Evolutionary conservation across 2,888 invertebrate genomes (phyloP).

Genomic region (Sphaerolaimus hirsutus): DNA sequence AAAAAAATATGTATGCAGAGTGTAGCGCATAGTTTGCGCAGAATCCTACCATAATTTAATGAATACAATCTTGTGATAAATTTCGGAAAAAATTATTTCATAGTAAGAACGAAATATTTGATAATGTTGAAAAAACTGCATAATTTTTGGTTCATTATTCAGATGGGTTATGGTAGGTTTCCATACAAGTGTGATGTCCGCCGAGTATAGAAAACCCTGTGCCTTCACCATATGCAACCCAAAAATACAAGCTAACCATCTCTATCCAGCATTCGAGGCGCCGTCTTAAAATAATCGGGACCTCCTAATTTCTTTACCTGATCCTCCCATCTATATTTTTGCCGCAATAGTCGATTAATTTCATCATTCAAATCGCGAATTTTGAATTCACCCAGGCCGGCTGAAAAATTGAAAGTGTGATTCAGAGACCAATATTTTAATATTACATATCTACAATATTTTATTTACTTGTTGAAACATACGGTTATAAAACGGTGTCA

Average conservation of each 20-base stretch:
- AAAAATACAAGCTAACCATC: slow-evolving; percentile 37
- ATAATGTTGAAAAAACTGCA: slow-evolving; percentile 1
- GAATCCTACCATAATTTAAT: no score
- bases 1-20: no score
- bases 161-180: no score
- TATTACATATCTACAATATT: not conserved
- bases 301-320: slow-evolving; percentile 84
- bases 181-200: no score
- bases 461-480: not conserved
- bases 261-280: slow-evolving; percentile 45
- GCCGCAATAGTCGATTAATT: slow-evolving; percentile 82
- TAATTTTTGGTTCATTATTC: no score
- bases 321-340: slow-evolving; percentile 61
- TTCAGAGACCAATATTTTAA: not conserved
- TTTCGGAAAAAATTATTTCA: no score
- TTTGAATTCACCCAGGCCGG: slow-evolving; percentile 93
- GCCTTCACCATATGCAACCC: no score
- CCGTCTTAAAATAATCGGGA: slow-evolving; percentile 41
- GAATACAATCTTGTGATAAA: no score
- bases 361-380: slow-evolving; percentile 94
- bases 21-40: no score
- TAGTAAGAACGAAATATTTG: no score
- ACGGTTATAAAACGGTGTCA: no score
- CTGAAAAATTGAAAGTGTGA: slow-evolving; percentile 4
- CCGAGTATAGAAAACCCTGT: no score